A percentile compares a stretch with the other conserved stretches of the same genome.
Conservation (phyloP, 1,140 invertebrate species). For the Samia ricini region DNA sequence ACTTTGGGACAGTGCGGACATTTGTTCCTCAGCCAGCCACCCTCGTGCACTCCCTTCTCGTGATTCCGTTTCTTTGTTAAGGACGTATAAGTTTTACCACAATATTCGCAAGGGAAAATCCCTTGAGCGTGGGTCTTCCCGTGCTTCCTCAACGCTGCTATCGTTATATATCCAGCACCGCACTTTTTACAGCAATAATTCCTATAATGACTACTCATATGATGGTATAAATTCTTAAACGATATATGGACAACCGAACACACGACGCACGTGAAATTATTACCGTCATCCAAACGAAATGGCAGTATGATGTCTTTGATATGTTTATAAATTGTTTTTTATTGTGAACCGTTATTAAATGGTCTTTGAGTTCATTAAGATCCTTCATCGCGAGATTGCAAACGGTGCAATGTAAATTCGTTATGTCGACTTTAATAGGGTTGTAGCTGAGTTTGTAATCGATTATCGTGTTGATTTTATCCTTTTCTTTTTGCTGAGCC, state of each 20-base stretch:
- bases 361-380: slow-evolving; percentile 55
- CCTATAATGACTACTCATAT: slow-evolving; percentile 71
- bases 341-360: slow-evolving; percentile 47
- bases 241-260: slow-evolving; percentile 64
- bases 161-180: slow-evolving; percentile 64
- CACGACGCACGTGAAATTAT: slow-evolving; percentile 60
- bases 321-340: slow-evolving; percentile 58
- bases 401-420: slow-evolving; percentile 51
- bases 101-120: slow-evolving; percentile 61
- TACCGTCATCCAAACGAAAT: slow-evolving; percentile 56
- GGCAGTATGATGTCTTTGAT: slow-evolving; percentile 70
- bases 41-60: slow-evolving; percentile 63
- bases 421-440: slow-evolving; percentile 69
- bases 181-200: slow-evolving; percentile 71
- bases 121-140: slow-evolving; percentile 65
- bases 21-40: slow-evolving; percentile 68
- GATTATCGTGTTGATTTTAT: slow-evolving; percentile 65
- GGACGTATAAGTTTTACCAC: slow-evolving; percentile 61
- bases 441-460: slow-evolving; percentile 71
- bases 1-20: slow-evolving; percentile 72
- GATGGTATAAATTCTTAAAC: slow-evolving; percentile 67
- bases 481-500: slow-evolving; percentile 50
- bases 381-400: slow-evolving; percentile 53
- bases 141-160: slow-evolving; percentile 64
- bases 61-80: slow-evolving; percentile 66